Conservation (phyloP, 2,797 vertebrate species). For the Sebastes diploproa region DNA sequence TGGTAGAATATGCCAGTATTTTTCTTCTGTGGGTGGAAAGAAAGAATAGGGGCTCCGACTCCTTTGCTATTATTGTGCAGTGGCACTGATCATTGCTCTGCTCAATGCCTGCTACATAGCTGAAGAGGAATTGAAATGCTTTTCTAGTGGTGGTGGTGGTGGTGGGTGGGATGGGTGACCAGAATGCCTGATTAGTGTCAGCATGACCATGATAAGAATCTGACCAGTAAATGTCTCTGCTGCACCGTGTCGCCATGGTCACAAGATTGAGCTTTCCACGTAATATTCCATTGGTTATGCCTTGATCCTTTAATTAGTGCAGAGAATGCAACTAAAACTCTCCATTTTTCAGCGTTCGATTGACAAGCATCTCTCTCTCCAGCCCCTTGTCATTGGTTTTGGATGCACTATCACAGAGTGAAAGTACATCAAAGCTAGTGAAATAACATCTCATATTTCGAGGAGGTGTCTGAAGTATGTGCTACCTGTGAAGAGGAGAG, state of each 20-base stretch:
- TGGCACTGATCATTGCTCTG: constrained; percentile 58
- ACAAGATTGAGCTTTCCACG: constrained; percentile 86
- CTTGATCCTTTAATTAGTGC: constrained; percentile 85
- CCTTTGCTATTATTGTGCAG: constrained; percentile 47
- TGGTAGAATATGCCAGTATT: constrained; percentile 30
- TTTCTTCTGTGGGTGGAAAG: constrained; percentile 49
- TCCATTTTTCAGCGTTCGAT: constrained; percentile 62
- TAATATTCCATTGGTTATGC: constrained; percentile 88
- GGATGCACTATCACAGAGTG: constrained; percentile 13
- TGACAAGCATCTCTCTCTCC: constrained; percentile 28
- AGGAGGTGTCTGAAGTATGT: constrained; percentile 37
- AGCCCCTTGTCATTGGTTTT: not conserved
- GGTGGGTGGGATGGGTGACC: constrained; percentile 73
- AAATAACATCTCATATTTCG: constrained; percentile 49
- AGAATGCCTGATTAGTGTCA: constrained; percentile 89
- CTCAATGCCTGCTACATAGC: constrained; percentile 68
- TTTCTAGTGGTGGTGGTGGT: constrained; percentile 53
- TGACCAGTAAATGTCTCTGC: constrained; percentile 85
- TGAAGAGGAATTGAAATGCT: constrained; percentile 82
- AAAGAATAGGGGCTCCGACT: constrained; percentile 26
- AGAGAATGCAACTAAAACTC: constrained; percentile 35
- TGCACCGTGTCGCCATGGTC: constrained; percentile 88
- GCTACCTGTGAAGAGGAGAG: constrained; percentile 28
- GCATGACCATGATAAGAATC: constrained; percentile 85
- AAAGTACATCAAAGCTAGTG: constrained; percentile 33